Evolutionary conservation across 1,140 invertebrate species (phyloP).

Genomic region (Nasonia longicornis): DNA sequence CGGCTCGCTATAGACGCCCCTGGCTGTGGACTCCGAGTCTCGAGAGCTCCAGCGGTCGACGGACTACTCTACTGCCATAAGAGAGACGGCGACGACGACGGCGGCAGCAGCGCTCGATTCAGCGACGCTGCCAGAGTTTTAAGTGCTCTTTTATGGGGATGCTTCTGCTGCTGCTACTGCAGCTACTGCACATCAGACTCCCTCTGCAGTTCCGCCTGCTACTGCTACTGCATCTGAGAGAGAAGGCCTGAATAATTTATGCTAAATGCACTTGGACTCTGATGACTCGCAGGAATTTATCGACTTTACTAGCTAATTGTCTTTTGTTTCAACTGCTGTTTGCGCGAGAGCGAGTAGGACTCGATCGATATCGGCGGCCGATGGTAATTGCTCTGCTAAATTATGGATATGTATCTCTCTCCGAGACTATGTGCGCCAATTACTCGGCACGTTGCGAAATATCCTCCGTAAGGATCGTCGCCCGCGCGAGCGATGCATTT

Average conservation of each 20-base stretch:
- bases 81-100: too few relatives aligned
- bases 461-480: background rate
- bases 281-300: background rate
- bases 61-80: background rate
- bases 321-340: conserved; percentile 1
- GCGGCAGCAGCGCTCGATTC: background rate
- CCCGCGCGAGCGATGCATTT: background rate
- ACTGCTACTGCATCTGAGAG: background rate
- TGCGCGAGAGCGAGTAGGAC: background rate
- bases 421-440: background rate
- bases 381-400: background rate
- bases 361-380: background rate
- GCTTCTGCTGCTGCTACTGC: background rate
- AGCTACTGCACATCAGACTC: background rate
- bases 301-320: conserved; percentile 17
- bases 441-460: background rate
- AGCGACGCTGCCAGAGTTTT: background rate
- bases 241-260: conserved; percentile 7
- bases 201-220: background rate
- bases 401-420: background rate
- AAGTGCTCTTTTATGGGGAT: conserved; percentile 24
- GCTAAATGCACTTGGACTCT: background rate
- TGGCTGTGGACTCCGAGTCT: background rate
- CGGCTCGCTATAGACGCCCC: background rate
- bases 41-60: background rate